These are phyloP conservation scores for Chrysomallon squamiferum DNA, from an alignment of 1,140 invertebrate genomes.

Conservation along the genomic window DNA sequence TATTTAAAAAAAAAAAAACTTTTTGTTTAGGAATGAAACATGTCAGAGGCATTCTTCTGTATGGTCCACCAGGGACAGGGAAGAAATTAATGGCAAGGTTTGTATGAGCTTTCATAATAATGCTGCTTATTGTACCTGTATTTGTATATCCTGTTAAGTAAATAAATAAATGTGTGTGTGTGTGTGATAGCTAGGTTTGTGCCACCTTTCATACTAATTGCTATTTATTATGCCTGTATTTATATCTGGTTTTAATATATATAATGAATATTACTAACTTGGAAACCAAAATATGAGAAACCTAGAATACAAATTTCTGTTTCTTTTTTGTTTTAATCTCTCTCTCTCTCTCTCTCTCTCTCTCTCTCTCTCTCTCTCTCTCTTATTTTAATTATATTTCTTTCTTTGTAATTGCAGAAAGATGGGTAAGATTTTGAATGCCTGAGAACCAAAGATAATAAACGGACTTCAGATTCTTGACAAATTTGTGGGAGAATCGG, in stretches of 20 bases:
- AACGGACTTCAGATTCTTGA: slow-evolving; percentile 99
- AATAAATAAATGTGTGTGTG: too few relatives aligned
- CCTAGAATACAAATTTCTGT: too few relatives aligned
- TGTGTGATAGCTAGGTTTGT: neutral
- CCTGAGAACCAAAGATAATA: slow-evolving; percentile 98
- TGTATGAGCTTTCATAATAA: slow-evolving; percentile 7
- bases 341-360: neutral
- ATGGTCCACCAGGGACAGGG: slow-evolving; percentile 96
- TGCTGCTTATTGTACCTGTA: neutral
- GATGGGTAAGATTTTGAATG: slow-evolving; percentile 99
- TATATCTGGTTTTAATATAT: too few relatives aligned
- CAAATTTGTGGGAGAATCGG: slow-evolving; percentile 99
- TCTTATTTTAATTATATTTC: too few relatives aligned
- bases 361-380: neutral
- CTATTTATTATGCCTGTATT: too few relatives aligned
- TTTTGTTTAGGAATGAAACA: slow-evolving; percentile 98
- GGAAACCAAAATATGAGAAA: too few relatives aligned
- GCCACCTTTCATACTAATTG: neutral
- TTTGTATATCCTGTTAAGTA: too few relatives aligned
- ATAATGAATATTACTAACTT: too few relatives aligned
- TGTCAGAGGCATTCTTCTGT: slow-evolving; percentile 93
- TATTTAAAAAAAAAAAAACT: too few relatives aligned
- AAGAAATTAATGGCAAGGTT: slow-evolving; percentile 95
- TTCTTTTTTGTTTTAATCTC: too few relatives aligned
- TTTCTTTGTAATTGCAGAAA: slow-evolving; percentile 40